A percentile compares a stretch with the other conserved stretches of the same genome.
phyloP scores from a whole-genome alignment of 2,797 vertebrate species.

The Diplodus sargus region DNA sequence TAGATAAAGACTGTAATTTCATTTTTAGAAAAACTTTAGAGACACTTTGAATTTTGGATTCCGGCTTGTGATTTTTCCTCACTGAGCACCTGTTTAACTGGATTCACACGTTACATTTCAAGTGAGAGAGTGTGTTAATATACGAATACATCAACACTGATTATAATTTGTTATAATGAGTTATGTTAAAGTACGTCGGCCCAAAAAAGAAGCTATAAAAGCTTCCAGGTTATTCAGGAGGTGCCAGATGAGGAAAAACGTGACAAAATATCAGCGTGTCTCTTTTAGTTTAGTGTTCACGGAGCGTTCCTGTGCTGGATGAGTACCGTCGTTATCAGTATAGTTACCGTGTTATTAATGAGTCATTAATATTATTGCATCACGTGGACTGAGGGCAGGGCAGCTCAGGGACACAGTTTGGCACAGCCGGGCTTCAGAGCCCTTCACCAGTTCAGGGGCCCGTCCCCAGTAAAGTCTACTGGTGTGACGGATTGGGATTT shows the following conservation, averaged over 20 bases:
- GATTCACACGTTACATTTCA: conserved; percentile 8
- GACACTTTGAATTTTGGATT: conserved; percentile 65
- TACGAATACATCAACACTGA: conserved; percentile 27
- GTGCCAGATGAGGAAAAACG: conserved; percentile 47
- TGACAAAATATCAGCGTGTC: conserved; percentile 42
- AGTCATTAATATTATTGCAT: conserved; percentile 75
- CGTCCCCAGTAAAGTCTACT: conserved; percentile 41
- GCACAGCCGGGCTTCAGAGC: conserved; percentile 62
- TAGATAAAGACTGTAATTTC: no score
- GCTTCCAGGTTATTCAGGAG: neutral
- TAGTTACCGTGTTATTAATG: conserved; percentile 66
- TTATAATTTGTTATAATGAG: conserved; percentile 16
- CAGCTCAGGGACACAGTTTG: conserved; percentile 58
- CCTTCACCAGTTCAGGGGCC: conserved; percentile 46
- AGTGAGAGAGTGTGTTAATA: conserved; percentile 23
- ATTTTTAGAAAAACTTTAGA: conserved; percentile 30
- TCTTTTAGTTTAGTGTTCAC: conserved; percentile 59
- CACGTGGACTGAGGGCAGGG: conserved; percentile 46
- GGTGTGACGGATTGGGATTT: conserved; percentile 50
- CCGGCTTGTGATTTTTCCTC: conserved; percentile 51
- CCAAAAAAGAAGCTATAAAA: neutral
- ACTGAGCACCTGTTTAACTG: conserved; percentile 40
- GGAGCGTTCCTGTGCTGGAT: conserved; percentile 57
- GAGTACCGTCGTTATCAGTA: conserved; percentile 61
- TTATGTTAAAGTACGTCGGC: neutral